Evolutionary conservation across 2,888 invertebrate species (phyloP), one percentile per base, ranked within the genome.

Genomic region (Apotomis turbidana): DNA sequence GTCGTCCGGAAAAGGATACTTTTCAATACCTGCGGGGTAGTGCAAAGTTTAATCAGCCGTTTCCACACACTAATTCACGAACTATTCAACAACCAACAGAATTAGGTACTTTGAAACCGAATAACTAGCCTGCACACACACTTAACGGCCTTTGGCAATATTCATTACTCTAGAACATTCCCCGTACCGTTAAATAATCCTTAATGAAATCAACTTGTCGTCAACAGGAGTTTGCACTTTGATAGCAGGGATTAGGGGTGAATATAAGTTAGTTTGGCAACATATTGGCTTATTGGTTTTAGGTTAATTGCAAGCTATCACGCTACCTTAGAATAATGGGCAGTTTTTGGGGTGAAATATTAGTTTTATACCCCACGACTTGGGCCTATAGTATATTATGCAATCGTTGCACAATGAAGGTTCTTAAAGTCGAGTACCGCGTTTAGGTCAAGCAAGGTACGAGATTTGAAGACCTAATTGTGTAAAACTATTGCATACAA

Each of bases 251-350:
- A 2, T 9, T 57, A 70, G n/a, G 52, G 51, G 13, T 10, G 15
- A 58, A n/a, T 15, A 41, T 63, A 3, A 8, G 10, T n/a, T 63
- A 38, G 5, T 4, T 3, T 1, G 9, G 13, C 4, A 41, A 41
- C 5, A 61, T 51, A 63, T 58, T 70, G 70, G 70, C 70, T 70
- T 70, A 57, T 41, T 62, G 63, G 57, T 44, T 38, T 63, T 58
- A 10, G 38, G 51, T 44, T 58, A 49, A 70, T 63, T 51, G 70
- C 41, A 46, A 38, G 12, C 38, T 63, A 63, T 63, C 63, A 70
- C 70, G 63, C 70, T 58, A 70, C 57, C 38, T 54, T 49, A 10
- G 15, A 46, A 15, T 62, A 69, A 62, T 62, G 5, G 62, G 46
- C 55, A 68, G 49, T 49, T 36, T 67, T 46, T n/a, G 38, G 61